A percentile compares a stretch with the other conserved stretches of the same genome.
Evolutionary conservation across 2,888 invertebrate species (phyloP).

Genomic region (Ditula angustiorana): DNA sequence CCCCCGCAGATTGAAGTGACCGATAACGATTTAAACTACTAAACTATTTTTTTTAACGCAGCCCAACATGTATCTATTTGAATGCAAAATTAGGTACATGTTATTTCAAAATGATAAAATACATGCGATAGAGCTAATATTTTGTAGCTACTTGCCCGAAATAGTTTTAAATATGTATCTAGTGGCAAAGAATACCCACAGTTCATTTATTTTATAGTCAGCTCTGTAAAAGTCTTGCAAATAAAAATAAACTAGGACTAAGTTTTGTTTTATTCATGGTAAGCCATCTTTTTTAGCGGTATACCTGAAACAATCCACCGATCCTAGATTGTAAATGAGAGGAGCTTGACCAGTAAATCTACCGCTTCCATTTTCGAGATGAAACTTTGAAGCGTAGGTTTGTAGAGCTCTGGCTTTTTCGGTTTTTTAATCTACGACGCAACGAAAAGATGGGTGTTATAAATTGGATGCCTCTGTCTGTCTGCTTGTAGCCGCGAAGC

Average conservation of each 20-base stretch:
- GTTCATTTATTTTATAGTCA: background rate
- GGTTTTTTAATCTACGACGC: too few species aligned
- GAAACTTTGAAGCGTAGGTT: slow-evolving; percentile 7
- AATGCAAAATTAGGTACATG: too few species aligned
- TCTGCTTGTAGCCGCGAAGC: too few species aligned
- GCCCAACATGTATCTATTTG: too few species aligned
- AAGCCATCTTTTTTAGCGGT: slow-evolving; percentile 8
- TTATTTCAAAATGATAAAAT: too few species aligned
- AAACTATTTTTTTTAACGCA: too few species aligned
- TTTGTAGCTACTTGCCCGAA: too few species aligned
- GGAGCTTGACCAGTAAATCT: slow-evolving; percentile 22
- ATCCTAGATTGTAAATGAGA: slow-evolving; percentile 13
- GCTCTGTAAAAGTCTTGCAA: background rate
- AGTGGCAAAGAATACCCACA: background rate
- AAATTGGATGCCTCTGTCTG: too few species aligned
- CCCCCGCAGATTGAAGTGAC: too few species aligned
- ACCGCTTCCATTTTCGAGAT: slow-evolving; percentile 25
- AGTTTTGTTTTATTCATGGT: slow-evolving; percentile 30
- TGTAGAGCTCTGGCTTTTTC: too few species aligned
- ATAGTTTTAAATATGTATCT: background rate
- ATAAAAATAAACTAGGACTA: background rate
- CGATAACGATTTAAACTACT: too few species aligned
- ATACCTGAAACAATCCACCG: slow-evolving; percentile 20
- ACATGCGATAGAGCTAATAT: too few species aligned
- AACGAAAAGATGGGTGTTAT: background rate